A percentile compares a stretch with the other conserved stretches of the same genome.
phyloP scores from a whole-genome alignment of 2,888 invertebrate species.

The Coelinius sp. region DNA sequence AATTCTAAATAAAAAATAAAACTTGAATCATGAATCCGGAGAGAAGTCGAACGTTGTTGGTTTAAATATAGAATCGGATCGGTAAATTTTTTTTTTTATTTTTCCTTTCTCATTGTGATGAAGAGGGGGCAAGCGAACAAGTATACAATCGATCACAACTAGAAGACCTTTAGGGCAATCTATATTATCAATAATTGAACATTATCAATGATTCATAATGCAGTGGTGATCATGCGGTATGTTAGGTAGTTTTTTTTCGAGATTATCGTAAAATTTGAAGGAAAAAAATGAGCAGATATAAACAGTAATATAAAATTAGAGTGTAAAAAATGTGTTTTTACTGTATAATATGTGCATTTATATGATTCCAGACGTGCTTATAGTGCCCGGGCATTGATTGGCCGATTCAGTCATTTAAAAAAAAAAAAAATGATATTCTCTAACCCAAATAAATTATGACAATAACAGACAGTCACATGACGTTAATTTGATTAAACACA shows the following conservation, averaged over 20 bases:
- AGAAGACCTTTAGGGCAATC: neutral
- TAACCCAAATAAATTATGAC: neutral
- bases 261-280: neutral
- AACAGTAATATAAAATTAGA: conserved; percentile 31
- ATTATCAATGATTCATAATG: conserved; percentile 29
- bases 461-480: neutral
- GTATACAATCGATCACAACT: neutral
- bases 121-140: neutral
- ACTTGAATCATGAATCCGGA: neutral
- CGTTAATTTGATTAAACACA: neutral
- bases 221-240: conserved; percentile 42
- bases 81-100: neutral
- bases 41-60: neutral
- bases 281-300: conserved; percentile 16
- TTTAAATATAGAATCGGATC: neutral
- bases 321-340: conserved; percentile 58
- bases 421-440: conserved; percentile 40
- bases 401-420: conserved; percentile 54
- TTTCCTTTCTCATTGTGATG: too few species aligned
- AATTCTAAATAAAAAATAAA: neutral
- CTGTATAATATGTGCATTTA: conserved; percentile 70
- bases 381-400: conserved; percentile 67
- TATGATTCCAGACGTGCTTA: conserved; percentile 70
- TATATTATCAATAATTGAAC: neutral
- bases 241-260: neutral